Conservation (phyloP, 2,797 vertebrate genomes). For the Schizothorax lantsangensis region DNA sequence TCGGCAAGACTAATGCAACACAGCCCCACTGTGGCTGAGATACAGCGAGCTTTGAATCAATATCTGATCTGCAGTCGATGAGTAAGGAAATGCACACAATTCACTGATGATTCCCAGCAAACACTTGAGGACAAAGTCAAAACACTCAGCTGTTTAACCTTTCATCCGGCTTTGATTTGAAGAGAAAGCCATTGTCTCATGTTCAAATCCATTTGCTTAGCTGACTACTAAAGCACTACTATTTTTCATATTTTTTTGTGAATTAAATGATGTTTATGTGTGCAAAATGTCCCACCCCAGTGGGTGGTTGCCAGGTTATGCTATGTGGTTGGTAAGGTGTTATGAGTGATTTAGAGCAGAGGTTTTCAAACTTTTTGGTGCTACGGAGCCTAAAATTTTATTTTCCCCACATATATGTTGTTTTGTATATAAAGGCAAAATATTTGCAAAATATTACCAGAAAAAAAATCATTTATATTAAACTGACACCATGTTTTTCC, state of each 20-base stretch:
- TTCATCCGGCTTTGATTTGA: not conserved
- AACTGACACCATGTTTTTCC: too few relatives aligned
- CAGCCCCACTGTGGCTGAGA: constrained; percentile 31
- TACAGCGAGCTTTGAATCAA: constrained; percentile 34
- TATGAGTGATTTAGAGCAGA: not conserved
- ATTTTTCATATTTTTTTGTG: not conserved
- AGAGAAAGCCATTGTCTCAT: not conserved
- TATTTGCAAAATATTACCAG: too few relatives aligned
- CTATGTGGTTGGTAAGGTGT: not conserved
- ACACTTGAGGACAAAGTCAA: constrained; percentile 2
- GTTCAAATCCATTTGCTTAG: not conserved
- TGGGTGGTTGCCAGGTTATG: too few relatives aligned
- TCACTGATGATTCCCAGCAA: not conserved
- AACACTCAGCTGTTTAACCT: not conserved
- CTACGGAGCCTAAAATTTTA: not conserved
- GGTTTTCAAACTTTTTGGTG: not conserved
- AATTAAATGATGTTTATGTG: not conserved
- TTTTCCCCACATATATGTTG: not conserved
- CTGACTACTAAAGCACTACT: not conserved
- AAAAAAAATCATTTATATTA: too few relatives aligned
- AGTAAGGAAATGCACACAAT: constrained; percentile 18
- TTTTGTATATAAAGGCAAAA: too few relatives aligned
- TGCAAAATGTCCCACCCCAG: not conserved
- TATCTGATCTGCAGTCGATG: constrained; percentile 11
- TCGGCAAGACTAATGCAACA: constrained; percentile 43